A percentile compares a stretch with the other conserved stretches of the same genome.
phyloP scores from a whole-genome alignment of 2,888 invertebrate genomes.

The Microplitis manilae region DNA sequence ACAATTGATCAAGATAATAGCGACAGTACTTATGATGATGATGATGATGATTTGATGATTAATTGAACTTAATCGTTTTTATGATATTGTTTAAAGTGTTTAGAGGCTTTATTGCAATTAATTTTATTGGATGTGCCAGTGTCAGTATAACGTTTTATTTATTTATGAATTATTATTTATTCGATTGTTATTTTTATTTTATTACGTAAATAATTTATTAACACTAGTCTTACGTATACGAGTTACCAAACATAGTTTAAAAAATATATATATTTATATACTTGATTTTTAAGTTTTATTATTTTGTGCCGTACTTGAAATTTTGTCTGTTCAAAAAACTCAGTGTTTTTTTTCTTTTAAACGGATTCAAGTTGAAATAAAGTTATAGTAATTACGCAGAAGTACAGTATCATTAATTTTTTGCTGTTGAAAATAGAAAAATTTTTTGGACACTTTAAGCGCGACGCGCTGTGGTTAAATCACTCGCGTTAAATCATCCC shows the following conservation, averaged over 20 bases:
- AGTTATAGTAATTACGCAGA: background rate
- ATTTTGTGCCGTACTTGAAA: conserved; percentile 26
- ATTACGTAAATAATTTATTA: conserved; percentile 46
- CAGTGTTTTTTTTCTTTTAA: background rate
- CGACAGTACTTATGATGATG: conserved; percentile 9
- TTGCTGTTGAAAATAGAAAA: no score
- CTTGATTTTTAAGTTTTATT: conserved; percentile 25
- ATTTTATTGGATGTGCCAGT: conserved; percentile 38
- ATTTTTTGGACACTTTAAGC: no score
- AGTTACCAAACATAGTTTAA: conserved; percentile 56
- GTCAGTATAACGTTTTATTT: conserved; percentile 37
- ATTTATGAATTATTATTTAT: conserved; percentile 16
- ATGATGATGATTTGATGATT: conserved; percentile 10
- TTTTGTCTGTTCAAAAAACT: background rate
- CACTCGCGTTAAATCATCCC: no score
- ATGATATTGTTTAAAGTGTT: background rate
- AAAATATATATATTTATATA: conserved; percentile 4
- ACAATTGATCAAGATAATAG: conserved; percentile 32
- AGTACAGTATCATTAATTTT: no score
- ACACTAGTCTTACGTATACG: conserved; percentile 61
- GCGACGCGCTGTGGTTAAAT: no score
- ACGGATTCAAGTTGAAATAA: background rate
- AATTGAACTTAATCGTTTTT: background rate
- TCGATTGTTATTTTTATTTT: background rate
- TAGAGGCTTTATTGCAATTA: conserved; percentile 12